Conservation (phyloP, 23 tunicate species). For the Diplosoma virens region DNA sequence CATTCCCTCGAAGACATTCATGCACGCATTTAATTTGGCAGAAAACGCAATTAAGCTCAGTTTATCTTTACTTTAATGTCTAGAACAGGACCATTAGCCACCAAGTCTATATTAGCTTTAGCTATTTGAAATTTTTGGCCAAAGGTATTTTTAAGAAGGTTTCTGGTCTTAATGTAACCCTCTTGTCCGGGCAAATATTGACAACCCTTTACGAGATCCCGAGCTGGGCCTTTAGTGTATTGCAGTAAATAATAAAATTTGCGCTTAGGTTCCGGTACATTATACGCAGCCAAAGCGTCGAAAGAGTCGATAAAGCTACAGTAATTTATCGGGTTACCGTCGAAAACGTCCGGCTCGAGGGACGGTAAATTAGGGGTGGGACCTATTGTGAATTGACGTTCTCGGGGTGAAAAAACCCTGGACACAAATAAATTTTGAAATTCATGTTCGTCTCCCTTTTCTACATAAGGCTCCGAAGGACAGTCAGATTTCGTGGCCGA, state of each 20-base stretch:
- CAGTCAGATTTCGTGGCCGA: too few relatives aligned
- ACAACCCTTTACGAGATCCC: conserved; percentile 20
- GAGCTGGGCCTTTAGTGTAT: conserved; percentile 23
- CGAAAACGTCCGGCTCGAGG: conserved; percentile 5
- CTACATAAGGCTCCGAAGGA: too few relatives aligned
- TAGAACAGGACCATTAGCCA: too few relatives aligned
- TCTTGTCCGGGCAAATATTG: conserved; percentile 5
- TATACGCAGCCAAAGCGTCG: neutral
- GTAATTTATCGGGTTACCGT: conserved; percentile 3
- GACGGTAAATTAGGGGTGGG: too few relatives aligned
- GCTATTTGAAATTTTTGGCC: conserved; percentile 39
- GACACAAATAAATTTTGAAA: too few relatives aligned
- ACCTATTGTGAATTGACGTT: too few relatives aligned
- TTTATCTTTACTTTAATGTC: neutral
- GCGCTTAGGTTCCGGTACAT: conserved; percentile 26
- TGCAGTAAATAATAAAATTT: conserved; percentile 11
- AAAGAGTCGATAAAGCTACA: conserved; percentile 6
- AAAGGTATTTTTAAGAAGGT: conserved; percentile 3
- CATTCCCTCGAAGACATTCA: too few relatives aligned
- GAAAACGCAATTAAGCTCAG: neutral
- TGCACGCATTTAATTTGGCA: too few relatives aligned
- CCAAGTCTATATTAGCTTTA: too few relatives aligned
- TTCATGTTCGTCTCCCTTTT: too few relatives aligned
- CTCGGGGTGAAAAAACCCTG: too few relatives aligned
- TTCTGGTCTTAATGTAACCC: conserved; percentile 2